A percentile compares a stretch with the other conserved stretches of the same genome.
These are phyloP conservation scores for Andinoacara biseriatus DNA, from an alignment of 2,113 vertebrate genomes.

Conservation along the genomic window DNA sequence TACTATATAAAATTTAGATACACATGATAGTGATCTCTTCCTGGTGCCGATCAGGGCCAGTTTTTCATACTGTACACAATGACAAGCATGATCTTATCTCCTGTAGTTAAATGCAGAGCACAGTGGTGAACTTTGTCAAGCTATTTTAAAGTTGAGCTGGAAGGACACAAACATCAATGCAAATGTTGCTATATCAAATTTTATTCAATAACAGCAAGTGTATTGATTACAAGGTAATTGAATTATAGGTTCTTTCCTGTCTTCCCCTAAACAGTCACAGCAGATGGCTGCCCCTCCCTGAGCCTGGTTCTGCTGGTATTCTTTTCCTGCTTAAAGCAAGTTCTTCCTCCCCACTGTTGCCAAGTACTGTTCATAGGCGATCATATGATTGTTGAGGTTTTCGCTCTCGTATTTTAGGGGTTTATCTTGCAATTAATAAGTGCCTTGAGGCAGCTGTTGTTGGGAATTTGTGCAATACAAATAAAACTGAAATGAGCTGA, in stretches of 20 bases:
- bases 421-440: too few species aligned
- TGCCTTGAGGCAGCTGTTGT: accelerated
- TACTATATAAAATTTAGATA: not conserved
- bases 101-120: not conserved
- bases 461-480: too few species aligned
- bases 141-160: not conserved
- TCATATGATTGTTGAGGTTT: not conserved
- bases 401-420: not conserved
- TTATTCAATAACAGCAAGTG: not conserved
- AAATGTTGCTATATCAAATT: not conserved
- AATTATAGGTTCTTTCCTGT: not conserved
- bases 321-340: not conserved
- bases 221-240: accelerated
- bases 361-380: not conserved
- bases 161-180: not conserved
- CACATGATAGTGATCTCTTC: not conserved
- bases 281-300: not conserved
- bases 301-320: not conserved
- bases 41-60: accelerated
- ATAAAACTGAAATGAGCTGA: too few species aligned
- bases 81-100: not conserved
- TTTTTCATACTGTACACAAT: not conserved
- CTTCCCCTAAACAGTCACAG: not conserved
- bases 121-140: not conserved
- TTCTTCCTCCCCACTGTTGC: not conserved